Conservation (phyloP, 2,888 invertebrate genomes). For the Tenthredo scrophulariae region DNA sequence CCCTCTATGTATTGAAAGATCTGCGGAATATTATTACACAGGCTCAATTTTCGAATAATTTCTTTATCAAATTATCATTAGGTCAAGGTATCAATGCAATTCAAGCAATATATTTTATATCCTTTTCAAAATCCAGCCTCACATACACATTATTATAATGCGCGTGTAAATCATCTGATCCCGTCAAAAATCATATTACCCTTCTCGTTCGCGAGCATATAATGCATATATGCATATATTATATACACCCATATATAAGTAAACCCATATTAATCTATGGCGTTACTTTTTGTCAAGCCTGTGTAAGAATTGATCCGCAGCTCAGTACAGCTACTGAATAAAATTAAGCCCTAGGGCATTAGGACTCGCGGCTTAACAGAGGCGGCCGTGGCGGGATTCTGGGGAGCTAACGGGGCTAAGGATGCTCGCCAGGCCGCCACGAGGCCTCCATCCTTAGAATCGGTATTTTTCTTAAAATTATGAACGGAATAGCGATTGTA, state of each 20-base stretch:
- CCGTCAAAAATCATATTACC: neutral
- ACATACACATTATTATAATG: neutral
- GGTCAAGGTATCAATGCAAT: slow-evolving; percentile 1
- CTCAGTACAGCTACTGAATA: slow-evolving; percentile 42
- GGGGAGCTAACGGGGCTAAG: slow-evolving; percentile 57
- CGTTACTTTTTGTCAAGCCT: slow-evolving; percentile 3
- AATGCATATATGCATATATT: neutral
- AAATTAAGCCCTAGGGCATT: slow-evolving; percentile 37
- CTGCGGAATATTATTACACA: slow-evolving; percentile 41
- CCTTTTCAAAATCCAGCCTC: neutral
- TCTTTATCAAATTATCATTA: neutral
- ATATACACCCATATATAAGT: neutral
- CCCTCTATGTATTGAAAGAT: slow-evolving; percentile 4
- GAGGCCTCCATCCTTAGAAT: slow-evolving; percentile 78
- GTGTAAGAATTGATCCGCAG: slow-evolving; percentile 21
- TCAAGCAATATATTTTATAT: neutral
- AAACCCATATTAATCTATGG: neutral
- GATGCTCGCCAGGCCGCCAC: slow-evolving; percentile 75
- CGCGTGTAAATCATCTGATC: neutral
- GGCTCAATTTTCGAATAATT: slow-evolving; percentile 21
- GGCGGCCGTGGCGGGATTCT: slow-evolving; percentile 49
- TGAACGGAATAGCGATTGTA: slow-evolving; percentile 94
- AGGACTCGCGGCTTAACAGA: slow-evolving; percentile 29
- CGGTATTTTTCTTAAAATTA: slow-evolving; percentile 90
- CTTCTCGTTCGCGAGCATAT: neutral